phyloP scores from a whole-genome alignment of 1,140 invertebrate genomes.

The Geopemphigus sp. region DNA sequence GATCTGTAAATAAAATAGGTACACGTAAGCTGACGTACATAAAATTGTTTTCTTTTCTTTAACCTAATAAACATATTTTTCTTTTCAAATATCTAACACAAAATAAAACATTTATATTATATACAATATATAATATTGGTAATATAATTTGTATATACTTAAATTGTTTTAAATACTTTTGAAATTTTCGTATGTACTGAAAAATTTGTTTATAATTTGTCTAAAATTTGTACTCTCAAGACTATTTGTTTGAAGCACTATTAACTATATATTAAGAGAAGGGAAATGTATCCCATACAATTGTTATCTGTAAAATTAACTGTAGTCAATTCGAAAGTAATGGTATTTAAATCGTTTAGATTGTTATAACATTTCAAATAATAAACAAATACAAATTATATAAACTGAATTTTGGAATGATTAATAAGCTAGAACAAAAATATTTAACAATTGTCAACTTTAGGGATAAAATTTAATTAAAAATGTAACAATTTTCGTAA shows the following conservation, averaged over 20 bases:
- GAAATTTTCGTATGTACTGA: background rate
- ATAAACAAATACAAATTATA: constrained; percentile 13
- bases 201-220: constrained; percentile 25
- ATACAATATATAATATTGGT: constrained; percentile 35
- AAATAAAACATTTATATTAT: constrained; percentile 44
- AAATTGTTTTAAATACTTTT: constrained; percentile 7
- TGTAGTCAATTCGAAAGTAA: constrained; percentile 5
- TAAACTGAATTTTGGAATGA: constrained; percentile 46
- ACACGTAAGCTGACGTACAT: constrained; percentile 37
- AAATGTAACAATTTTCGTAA: constrained; percentile 33
- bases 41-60: constrained; percentile 27
- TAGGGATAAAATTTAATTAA: constrained; percentile 40
- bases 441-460: constrained; percentile 47
- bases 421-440: constrained; percentile 46
- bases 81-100: constrained; percentile 28
- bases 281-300: background rate
- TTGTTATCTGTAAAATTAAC: constrained; percentile 11
- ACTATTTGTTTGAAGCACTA: constrained; percentile 31
- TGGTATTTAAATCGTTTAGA: background rate
- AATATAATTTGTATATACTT: constrained; percentile 25
- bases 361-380: constrained; percentile 11
- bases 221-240: constrained; percentile 36
- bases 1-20: constrained; percentile 42
- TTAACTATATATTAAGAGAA: background rate
- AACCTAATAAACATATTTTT: constrained; percentile 40